Evolutionary conservation across 2,113 vertebrate species (phyloP).

Genomic region (Corynorhinus townsendii): DNA sequence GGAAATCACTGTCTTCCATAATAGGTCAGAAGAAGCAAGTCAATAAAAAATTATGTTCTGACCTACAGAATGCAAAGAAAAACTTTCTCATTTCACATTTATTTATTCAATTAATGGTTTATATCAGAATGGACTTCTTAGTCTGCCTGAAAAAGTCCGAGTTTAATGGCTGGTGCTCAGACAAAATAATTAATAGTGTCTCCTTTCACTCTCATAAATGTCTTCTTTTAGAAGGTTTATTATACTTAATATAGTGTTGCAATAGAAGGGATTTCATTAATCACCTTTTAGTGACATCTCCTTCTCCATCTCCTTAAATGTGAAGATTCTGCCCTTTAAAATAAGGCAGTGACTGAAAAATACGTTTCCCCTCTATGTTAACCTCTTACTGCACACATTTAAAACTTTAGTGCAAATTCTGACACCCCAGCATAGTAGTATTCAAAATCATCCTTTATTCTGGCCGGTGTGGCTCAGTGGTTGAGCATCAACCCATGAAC

Average conservation of each 20-base stretch:
- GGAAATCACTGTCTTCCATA: not conserved
- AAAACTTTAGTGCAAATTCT: not conserved
- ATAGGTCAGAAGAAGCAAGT: not conserved
- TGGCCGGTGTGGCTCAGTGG: no score
- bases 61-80: not conserved
- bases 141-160: not conserved
- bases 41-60: not conserved
- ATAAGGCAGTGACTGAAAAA: not conserved
- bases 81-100: not conserved
- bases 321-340: not conserved
- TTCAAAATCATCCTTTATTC: not conserved
- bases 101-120: not conserved
- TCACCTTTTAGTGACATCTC: not conserved
- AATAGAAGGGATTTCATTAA: not conserved
- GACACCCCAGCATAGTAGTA: not conserved
- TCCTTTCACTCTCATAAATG: not conserved
- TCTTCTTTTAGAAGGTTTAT: not conserved
- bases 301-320: not conserved
- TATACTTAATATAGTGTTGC: not conserved
- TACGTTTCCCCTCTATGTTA: not conserved
- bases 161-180: not conserved
- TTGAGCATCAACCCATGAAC: no score
- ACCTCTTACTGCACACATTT: not conserved
- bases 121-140: not conserved
- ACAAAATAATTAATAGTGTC: not conserved